Percentiles rank a stretch among this genome's conserved stretches.
Conservation (phyloP, 1,140 invertebrate species). For the Rhagoletis zephyria region DNA sequence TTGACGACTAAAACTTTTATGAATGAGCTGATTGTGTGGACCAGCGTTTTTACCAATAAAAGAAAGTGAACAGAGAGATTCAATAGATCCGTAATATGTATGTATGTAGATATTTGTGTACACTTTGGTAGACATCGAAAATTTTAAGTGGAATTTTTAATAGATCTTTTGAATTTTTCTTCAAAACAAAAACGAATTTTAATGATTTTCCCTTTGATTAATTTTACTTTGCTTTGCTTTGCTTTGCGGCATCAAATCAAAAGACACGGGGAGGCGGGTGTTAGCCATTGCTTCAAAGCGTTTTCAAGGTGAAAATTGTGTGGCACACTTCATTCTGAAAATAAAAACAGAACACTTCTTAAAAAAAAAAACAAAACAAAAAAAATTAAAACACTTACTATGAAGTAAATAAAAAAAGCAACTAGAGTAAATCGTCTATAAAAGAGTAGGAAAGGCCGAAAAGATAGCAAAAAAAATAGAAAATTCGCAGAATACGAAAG, state of each 20-base stretch:
- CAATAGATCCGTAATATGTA: neutral
- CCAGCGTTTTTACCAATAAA: neutral
- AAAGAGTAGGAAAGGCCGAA: neutral
- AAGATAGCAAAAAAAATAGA: slow-evolving; percentile 1
- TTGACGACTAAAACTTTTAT: slow-evolving; percentile 35
- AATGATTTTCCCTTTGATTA: slow-evolving; percentile 45
- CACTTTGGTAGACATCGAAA: slow-evolving; percentile 5
- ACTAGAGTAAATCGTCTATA: neutral
- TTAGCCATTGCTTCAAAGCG: slow-evolving; percentile 11
- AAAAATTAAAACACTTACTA: slow-evolving; percentile 9
- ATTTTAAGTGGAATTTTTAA: slow-evolving; percentile 53
- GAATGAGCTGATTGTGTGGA: slow-evolving; percentile 12
- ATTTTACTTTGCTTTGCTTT: neutral
- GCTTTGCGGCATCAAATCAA: slow-evolving; percentile 28
- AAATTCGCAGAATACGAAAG: slow-evolving; percentile 47
- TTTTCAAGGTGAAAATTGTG: slow-evolving; percentile 52
- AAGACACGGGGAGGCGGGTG: neutral
- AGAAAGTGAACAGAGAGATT: neutral
- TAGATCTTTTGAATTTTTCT: slow-evolving; percentile 47
- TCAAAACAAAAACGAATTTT: slow-evolving; percentile 52
- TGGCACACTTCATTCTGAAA: slow-evolving; percentile 49
- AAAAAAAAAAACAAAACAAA: neutral
- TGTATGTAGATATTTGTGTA: neutral
- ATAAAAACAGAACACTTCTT: slow-evolving; percentile 33
- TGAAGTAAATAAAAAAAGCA: slow-evolving; percentile 30